These are phyloP conservation scores for Pachyseris speciosa DNA, from an alignment of 64 coral and sea anemone genomes.

Conservation along the genomic window DNA sequence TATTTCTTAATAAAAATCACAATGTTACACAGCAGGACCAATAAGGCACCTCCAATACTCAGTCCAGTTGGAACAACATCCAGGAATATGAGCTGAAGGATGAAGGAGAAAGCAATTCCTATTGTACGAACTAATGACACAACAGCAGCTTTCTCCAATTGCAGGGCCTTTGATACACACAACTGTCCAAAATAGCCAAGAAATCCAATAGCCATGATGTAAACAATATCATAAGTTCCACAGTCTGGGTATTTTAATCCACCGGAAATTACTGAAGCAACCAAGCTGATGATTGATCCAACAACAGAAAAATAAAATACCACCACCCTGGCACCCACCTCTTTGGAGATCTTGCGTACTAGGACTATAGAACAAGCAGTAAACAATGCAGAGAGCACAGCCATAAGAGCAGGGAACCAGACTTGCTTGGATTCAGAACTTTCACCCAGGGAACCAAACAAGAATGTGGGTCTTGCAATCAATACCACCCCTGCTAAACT, in stretches of 20 bases:
- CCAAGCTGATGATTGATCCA: slow-evolving; percentile 32
- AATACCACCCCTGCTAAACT: slow-evolving; percentile 59
- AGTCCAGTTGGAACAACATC: not conserved
- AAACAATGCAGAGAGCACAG: slow-evolving; percentile 11
- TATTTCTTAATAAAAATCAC: slow-evolving; percentile 46
- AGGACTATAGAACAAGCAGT: not conserved
- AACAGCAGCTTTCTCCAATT: slow-evolving; percentile 55
- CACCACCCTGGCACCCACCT: slow-evolving; percentile 22
- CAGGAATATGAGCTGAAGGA: slow-evolving; percentile 42
- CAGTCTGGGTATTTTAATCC: slow-evolving; percentile 63
- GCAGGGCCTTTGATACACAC: not conserved
- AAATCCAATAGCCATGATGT: not conserved
- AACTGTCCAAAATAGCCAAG: slow-evolving; percentile 37
- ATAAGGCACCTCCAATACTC: slow-evolving; percentile 55
- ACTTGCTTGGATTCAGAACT: not conserved
- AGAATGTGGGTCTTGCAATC: slow-evolving; percentile 50
- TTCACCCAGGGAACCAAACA: slow-evolving; percentile 35
- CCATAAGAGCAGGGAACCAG: slow-evolving; percentile 47
- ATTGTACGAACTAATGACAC: slow-evolving; percentile 22
- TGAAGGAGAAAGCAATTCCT: slow-evolving; percentile 46
- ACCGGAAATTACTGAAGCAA: not conserved
- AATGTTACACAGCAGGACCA: slow-evolving; percentile 58
- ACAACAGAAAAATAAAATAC: slow-evolving; percentile 47
- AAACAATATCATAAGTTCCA: slow-evolving; percentile 50
- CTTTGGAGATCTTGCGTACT: not conserved